Base-by-base conservation (phyloP, 2,113 vertebrate species). In the Casuarius casuarius region DNA sequence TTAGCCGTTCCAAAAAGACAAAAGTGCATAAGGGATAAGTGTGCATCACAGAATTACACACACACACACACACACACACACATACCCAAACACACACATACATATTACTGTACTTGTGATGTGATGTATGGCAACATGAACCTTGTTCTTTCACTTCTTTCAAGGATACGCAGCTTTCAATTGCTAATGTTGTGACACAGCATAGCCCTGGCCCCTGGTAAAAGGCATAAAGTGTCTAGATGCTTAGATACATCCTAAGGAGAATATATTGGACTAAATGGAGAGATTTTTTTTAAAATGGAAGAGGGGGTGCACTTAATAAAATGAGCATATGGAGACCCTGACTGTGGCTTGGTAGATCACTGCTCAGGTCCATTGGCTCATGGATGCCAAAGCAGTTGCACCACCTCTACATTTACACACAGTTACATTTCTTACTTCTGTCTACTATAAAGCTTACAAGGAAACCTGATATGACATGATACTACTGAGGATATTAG, bases 221-320 rank as follows among this genome's bases (percentile, higher is more conserved):
- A 62, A 33, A 62, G 35, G 25, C 65, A 13, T 12, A 19, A 52
- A 42, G 17, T 31, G 40, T 31, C 56, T 97, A 94, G 97, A 97
- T 94, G 88, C 89, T 97, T 95, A 97, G 89, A 96, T 96, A 94
- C 71, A 95, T 97, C 96, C 97, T 97, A 97, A 97, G 91, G 84
- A 79, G 90, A 97, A 94, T 97, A 94, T 97, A 97, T 48, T 91
- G 96, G 79, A 94, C 97, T 96, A 97, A 98, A 97, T 93, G 7
- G 97, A 97, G 92, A 97, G 77, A 97, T 96, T 98, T 98, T 98
- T 98, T 98, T 98, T 98, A 98, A 98, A 58, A 96, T 8, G 95
- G 89, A 96, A 97, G 94, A 90, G 95, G 97, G 94, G 96, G 90
- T 98, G 96, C 88, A 96, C 96, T 98, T 98, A 98, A 98, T 97